phyloP scores from a whole-genome alignment of 2,797 vertebrate species.

The Cirrhinus mrigala region DNA sequence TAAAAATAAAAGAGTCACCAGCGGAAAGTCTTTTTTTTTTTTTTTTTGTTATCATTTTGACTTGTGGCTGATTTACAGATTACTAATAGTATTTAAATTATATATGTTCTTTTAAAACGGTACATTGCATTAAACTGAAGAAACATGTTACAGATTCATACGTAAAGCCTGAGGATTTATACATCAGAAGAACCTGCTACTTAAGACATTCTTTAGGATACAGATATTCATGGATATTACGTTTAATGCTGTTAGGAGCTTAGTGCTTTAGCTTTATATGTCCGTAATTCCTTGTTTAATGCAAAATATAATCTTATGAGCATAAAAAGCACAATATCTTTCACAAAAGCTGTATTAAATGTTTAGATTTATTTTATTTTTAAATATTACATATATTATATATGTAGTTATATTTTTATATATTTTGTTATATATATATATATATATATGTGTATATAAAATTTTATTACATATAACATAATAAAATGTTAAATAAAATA shows the following conservation, averaged over 20 bases:
- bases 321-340: background rate
- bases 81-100: background rate
- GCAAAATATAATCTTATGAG: conserved; percentile 11
- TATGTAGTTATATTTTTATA: too few relatives aligned
- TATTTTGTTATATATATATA: too few relatives aligned
- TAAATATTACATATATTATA: too few relatives aligned
- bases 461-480: too few relatives aligned
- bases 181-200: background rate
- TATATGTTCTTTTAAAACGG: background rate
- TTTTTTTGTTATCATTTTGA: background rate
- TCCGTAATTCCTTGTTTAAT: conserved; percentile 9
- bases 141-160: background rate
- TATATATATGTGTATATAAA: too few relatives aligned
- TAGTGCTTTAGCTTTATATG: background rate
- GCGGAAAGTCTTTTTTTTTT: background rate
- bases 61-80: too few relatives aligned
- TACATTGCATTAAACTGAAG: background rate
- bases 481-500: too few relatives aligned
- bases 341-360: background rate
- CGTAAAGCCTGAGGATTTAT: background rate
- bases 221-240: conserved; percentile 1
- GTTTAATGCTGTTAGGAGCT: conserved; percentile 7
- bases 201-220: conserved; percentile 8
- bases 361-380: too few relatives aligned
- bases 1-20: background rate